phyloP scores from a whole-genome alignment of 2,888 invertebrate genomes.

The Conistra vaccinii region DNA sequence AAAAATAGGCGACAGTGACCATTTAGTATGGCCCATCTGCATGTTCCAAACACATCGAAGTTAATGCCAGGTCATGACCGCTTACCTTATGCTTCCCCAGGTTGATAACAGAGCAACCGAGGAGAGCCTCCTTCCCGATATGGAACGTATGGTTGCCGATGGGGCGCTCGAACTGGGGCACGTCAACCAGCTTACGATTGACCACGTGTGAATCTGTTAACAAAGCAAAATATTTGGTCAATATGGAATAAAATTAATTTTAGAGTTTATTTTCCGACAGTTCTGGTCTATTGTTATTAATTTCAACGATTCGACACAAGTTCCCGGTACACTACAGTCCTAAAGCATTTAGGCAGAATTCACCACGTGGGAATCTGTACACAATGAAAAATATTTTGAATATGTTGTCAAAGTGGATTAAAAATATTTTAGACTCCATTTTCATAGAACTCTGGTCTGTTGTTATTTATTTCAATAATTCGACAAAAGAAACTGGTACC shows the following conservation, averaged over 20 bases:
- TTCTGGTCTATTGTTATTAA: not conserved
- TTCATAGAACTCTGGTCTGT: not conserved
- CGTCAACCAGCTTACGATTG: slow-evolving; percentile 80
- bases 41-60: not conserved
- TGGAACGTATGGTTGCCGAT: slow-evolving; percentile 91
- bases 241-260: not conserved
- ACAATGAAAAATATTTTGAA: slow-evolving; percentile 56
- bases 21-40: not conserved
- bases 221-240: slow-evolving; percentile 56
- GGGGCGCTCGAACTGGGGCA: slow-evolving; percentile 89
- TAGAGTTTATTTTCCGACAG: not conserved
- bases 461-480: not conserved
- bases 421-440: not conserved
- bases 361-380: slow-evolving; percentile 86
- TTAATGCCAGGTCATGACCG: not conserved
- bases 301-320: not conserved
- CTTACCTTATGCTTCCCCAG: slow-evolving; percentile 91
- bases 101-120: slow-evolving; percentile 91
- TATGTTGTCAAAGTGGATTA: too few species aligned
- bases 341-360: not conserved
- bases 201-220: slow-evolving; percentile 86
- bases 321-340: not conserved
- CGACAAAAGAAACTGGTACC: not conserved
- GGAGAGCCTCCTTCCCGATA: slow-evolving; percentile 90
- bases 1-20: too few species aligned